Evolutionary conservation across 2,888 invertebrate genomes (phyloP), one percentile per base, ranked within the genome.

Genomic region (Escarpia spicata): DNA sequence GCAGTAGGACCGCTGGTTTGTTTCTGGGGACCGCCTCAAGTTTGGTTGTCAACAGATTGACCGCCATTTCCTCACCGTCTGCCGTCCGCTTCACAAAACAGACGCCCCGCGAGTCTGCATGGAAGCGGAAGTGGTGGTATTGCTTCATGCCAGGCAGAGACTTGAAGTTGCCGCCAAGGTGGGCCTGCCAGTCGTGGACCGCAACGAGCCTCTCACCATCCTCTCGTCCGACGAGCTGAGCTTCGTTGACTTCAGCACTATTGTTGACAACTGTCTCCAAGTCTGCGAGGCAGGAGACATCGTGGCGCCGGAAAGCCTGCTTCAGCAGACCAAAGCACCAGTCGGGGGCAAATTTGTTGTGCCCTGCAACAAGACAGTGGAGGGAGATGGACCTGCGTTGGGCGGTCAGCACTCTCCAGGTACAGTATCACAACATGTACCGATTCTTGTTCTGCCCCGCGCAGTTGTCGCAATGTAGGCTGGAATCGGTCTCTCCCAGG

Each of bases 391-490:
- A n/a, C 58, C 44, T 45, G 37, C 44, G 92, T 15, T 12, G 45
- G 19, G 1, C 45, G 10, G 45, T 45, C 45, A 45, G 45, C 45
- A 45, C 92, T 89, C 93, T 52, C 94, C 94, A 94, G 52, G 92
- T 92, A n/a, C 93, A 92, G 58, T 94, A 94, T 92, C 93, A 92
- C 45, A 94, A n/a, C 19, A 94, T 92, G 90, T 91, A 92, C 44
- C 93, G 93, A 92, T 94, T 94, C 75, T 94, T 95, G 91, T 37
- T 37, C 37, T 37, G 37, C 37, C 37, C 37, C 37, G 37, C 37
- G 37, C 37, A 37, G 37, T 37, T 37, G 37, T 37, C 37, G 37
- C 37, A 37, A 37, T 37, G 37, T 37, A 37, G 37, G 37, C 37
- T 37, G 37, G 37, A 0, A 37, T 37, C 37, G 37, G 37, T 37